These are phyloP conservation scores for Ichneumon xanthorius DNA, from an alignment of 2,888 invertebrate genomes.

Conservation along the genomic window DNA sequence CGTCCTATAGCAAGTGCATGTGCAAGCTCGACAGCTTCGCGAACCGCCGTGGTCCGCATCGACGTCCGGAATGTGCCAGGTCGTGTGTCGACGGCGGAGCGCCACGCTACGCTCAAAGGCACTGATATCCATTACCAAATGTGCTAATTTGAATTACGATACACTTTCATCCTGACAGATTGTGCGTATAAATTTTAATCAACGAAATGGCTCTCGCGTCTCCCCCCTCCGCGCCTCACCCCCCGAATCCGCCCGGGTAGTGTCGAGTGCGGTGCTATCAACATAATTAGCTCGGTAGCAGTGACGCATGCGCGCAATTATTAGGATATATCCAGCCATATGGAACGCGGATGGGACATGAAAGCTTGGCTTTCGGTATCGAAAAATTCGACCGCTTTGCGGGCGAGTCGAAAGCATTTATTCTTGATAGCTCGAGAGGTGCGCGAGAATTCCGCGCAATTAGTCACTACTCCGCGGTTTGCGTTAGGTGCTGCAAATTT, in stretches of 20 bases:
- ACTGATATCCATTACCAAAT: constrained; percentile 69
- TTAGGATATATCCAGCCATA: constrained; percentile 74
- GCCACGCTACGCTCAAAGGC: constrained; percentile 48
- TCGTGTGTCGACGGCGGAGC: background rate
- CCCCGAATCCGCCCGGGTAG: constrained; percentile 75
- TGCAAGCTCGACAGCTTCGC: background rate
- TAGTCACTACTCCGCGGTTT: constrained; percentile 29
- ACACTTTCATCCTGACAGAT: constrained; percentile 70
- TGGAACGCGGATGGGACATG: constrained; percentile 70
- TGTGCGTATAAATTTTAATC: constrained; percentile 79
- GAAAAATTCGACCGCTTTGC: constrained; percentile 21
- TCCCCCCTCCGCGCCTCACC: constrained; percentile 53
- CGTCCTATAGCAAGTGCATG: background rate
- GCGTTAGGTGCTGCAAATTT: constrained; percentile 11
- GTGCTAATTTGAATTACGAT: constrained; percentile 78
- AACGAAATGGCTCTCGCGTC: constrained; percentile 74
- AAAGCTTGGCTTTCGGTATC: constrained; percentile 47
- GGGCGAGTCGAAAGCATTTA: constrained; percentile 50
- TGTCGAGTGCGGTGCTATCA: constrained; percentile 74
- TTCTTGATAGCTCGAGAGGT: constrained; percentile 45
- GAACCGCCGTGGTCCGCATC: constrained; percentile 3
- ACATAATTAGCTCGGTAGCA: constrained; percentile 79
- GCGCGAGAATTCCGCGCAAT: constrained; percentile 35
- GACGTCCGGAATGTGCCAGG: constrained; percentile 7
- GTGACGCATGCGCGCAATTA: constrained; percentile 80